Evolutionary conservation across 2,797 vertebrate species (phyloP).

Genomic region (Tinamus major): DNA sequence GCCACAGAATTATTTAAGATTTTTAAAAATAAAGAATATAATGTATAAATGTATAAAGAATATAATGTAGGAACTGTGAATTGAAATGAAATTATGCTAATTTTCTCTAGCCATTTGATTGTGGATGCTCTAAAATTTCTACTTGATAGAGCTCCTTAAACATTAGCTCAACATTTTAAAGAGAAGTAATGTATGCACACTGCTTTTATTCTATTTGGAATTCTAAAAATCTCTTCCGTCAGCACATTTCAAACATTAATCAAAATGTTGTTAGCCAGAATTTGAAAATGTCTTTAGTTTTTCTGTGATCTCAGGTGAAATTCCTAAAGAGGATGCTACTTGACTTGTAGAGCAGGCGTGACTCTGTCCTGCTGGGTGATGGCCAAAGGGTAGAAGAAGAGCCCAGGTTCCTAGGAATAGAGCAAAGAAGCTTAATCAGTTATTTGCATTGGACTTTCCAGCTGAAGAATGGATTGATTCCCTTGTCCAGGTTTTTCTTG

Average conservation of each 20-base stretch:
- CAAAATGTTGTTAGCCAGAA: not conserved
- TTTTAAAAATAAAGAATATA: slow-evolving; percentile 29
- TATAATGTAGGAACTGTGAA: slow-evolving; percentile 1
- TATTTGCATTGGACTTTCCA: not conserved
- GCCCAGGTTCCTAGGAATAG: not conserved
- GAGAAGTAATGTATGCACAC: accelerated
- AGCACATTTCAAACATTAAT: not conserved
- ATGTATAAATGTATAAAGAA: not conserved
- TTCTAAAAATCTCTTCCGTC: not conserved
- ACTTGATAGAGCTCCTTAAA: not conserved
- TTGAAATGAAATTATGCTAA: slow-evolving; percentile 18
- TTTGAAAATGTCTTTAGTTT: not conserved
- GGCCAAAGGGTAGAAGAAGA: not conserved
- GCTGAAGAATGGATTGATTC: not conserved
- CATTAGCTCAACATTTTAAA: not conserved
- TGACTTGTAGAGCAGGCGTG: not conserved
- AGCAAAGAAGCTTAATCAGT: not conserved
- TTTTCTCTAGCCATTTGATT: not conserved
- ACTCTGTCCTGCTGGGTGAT: not conserved
- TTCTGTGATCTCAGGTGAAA: not conserved
- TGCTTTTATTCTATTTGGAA: not conserved
- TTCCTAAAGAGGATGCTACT: not conserved
- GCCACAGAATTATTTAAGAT: slow-evolving; percentile 8
- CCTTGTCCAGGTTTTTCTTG: not conserved
- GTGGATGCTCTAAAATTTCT: not conserved